Base-by-base conservation (phyloP, 2,113 vertebrate genomes). In the Rhegmatorhina hoffmannsi region DNA sequence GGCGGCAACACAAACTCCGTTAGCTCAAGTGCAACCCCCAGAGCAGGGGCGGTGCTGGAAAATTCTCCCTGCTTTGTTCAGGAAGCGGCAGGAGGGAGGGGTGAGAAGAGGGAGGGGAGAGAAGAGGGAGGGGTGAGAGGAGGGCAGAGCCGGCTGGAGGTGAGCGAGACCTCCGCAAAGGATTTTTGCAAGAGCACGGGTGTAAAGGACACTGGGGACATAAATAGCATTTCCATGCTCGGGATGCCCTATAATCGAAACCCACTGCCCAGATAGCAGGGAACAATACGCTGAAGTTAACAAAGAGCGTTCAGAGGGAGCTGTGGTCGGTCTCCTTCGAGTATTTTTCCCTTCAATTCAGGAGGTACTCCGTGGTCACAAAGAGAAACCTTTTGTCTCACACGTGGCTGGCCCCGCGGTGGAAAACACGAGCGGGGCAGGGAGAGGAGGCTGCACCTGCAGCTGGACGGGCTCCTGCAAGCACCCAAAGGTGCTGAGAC, bases 151-250 rank as follows among this genome's bases (percentile, higher is more conserved):
- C 3, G 11, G 40, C 40, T 23, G 11, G 8, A 56, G 26, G 4
- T 25, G 46, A 50, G 8, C 9, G 1, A 1, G 5, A 8, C 15
- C 16, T 21, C n/a, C 11, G 0, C 2, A 34, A 34, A 78, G 34
- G 33, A n/a, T 40, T 26, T 53, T 58, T 36, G 14, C 46, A 26
- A 55, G 38, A 12, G 34, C 1, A 0, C 9, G 15, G 7, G 4
- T 63, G 68, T 80, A 50, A 89, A 59, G 10, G 4, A 6, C 17
- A 6, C 10, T 2, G 21, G 43, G 11, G 38, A 72, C 7, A 49
- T 10, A 13, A 1, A 4, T 49, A 14, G 7, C 24, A 20, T 80
- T 90, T 79, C 53, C 38, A 2, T 28, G 12, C 4, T 33, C 6
- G 11, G 11, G 8, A 47, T 26, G 40, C 25, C 33, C 7, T 16